Conservation (phyloP, 1,140 invertebrate species). For the Medauroidea extradentata region DNA sequence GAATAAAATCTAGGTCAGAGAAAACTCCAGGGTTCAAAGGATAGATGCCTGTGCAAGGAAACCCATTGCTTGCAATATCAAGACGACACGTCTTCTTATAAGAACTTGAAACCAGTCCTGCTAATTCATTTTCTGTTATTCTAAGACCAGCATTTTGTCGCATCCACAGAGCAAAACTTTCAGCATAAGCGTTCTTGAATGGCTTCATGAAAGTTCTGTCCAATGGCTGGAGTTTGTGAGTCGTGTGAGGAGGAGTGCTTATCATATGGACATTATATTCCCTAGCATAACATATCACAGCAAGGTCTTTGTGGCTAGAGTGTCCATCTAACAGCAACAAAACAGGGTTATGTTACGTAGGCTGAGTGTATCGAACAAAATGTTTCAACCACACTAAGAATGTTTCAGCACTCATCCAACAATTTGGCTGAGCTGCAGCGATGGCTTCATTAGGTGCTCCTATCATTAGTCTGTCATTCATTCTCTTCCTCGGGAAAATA, state of each 20-base stretch:
- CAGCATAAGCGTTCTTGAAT: constrained; percentile 35
- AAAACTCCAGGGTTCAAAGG: too few relatives aligned
- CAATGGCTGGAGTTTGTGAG: constrained; percentile 37
- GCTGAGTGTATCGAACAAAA: neutral
- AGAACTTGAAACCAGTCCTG: constrained; percentile 1
- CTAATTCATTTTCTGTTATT: constrained; percentile 1
- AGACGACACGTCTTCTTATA: too few relatives aligned
- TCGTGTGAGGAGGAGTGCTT: constrained; percentile 38
- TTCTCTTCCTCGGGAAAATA: constrained; percentile 27
- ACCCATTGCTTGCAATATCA: too few relatives aligned
- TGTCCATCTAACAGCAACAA: constrained; percentile 34
- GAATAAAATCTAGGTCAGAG: too few relatives aligned
- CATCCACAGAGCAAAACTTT: constrained; percentile 12
- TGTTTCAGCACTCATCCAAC: constrained; percentile 20
- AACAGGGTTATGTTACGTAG: constrained; percentile 10
- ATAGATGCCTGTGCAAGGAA: too few relatives aligned
- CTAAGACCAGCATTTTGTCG: neutral
- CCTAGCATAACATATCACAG: constrained; percentile 32
- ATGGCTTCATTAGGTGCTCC: constrained; percentile 15
- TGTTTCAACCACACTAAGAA: constrained; percentile 27
- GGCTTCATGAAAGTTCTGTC: too few relatives aligned
- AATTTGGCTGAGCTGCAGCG: constrained; percentile 7
- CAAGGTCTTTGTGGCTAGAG: constrained; percentile 33
- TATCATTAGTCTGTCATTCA: constrained; percentile 7
- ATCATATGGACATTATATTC: constrained; percentile 38